Evolutionary conservation across 2,113 vertebrate species (phyloP).

Genomic region (Oryzias melastigma): DNA sequence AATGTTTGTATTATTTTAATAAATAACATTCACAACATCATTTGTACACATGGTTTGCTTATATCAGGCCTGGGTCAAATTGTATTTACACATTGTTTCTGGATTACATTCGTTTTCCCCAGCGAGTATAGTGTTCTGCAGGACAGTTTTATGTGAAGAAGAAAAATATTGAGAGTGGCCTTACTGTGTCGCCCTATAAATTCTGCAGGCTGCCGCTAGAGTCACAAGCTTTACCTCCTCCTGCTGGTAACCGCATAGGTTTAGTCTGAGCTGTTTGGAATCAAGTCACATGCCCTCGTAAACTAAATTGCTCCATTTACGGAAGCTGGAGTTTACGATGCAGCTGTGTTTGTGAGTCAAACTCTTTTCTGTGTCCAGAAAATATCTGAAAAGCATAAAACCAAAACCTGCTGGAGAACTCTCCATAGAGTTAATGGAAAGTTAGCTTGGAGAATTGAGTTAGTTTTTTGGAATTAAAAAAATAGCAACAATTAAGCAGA

Average conservation of each 20-base stretch:
- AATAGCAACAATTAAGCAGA: not conserved
- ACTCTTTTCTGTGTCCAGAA: not conserved
- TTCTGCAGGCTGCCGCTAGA: conserved; percentile 9
- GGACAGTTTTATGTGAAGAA: conserved; percentile 9
- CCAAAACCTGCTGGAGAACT: not conserved
- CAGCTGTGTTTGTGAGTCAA: conserved; percentile 4
- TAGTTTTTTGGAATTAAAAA: not conserved
- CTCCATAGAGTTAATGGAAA: not conserved
- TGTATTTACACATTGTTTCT: conserved; percentile 26
- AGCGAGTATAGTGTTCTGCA: not conserved
- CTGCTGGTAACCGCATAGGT: conserved; percentile 23
- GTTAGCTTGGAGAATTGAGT: not conserved
- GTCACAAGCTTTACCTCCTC: conserved; percentile 17
- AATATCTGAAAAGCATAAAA: not conserved
- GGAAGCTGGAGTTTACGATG: conserved; percentile 5
- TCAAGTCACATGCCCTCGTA: not conserved
- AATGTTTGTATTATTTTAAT: conserved; percentile 74
- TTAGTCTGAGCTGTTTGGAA: conserved; percentile 14
- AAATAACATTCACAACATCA: conserved; percentile 75
- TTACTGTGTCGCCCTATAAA: conserved; percentile 19
- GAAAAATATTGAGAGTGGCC: conserved; percentile 16
- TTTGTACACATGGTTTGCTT: conserved; percentile 49
- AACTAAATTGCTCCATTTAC: not conserved
- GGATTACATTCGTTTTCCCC: conserved; percentile 12
- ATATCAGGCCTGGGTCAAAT: conserved; percentile 60